Conservation (phyloP, 1,140 invertebrate genomes). For the Drosophila navojoa region DNA sequence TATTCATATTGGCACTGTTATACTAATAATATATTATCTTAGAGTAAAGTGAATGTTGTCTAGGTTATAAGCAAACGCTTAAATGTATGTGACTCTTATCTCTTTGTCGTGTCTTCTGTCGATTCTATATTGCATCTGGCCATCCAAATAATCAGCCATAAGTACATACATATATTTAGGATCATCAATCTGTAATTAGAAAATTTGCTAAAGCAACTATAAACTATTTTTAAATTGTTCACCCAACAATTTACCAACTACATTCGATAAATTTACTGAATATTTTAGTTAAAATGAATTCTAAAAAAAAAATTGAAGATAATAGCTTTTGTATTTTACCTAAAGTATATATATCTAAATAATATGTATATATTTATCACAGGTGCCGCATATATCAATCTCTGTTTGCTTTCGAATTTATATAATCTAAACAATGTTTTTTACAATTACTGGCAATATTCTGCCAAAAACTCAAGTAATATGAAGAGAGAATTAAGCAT, state of each 20-base stretch:
- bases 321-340: neutral
- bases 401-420: slow-evolving; percentile 1
- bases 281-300: neutral
- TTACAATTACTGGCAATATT: neutral
- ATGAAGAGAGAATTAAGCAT: neutral
- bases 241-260: neutral
- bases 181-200: slow-evolving; percentile 15
- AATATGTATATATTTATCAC: neutral
- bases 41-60: slow-evolving; percentile 20
- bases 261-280: neutral
- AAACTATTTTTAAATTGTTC: neutral
- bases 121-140: slow-evolving; percentile 40
- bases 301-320: neutral
- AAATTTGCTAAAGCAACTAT: neutral
- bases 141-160: slow-evolving; percentile 42
- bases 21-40: slow-evolving; percentile 25
- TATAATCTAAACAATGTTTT: slow-evolving; percentile 1
- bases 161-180: slow-evolving; percentile 49
- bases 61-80: slow-evolving; percentile 56
- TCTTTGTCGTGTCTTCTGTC: slow-evolving; percentile 29
- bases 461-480: no score
- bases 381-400: neutral
- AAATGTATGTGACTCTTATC: slow-evolving; percentile 59
- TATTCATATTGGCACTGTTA: slow-evolving; percentile 64
- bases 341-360: neutral